These are phyloP conservation scores for human (Homo sapiens) DNA, from an alignment of 2,113 vertebrate species.

Conservation along the genomic window DNA sequence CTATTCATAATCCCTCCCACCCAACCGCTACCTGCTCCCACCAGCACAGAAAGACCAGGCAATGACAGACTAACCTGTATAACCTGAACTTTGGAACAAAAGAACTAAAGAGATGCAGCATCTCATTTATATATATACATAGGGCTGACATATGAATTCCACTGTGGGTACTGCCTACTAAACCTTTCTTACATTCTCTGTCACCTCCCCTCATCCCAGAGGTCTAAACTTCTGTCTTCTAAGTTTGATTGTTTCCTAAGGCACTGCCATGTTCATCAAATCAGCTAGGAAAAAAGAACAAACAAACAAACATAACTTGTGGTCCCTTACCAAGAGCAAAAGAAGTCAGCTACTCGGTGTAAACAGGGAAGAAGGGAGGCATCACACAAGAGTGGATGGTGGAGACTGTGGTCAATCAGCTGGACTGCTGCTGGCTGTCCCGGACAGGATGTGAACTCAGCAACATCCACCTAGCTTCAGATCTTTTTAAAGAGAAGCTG, in stretches of 20 bases:
- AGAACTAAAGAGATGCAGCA: background rate
- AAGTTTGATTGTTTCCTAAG: background rate
- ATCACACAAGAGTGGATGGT: fast-evolving
- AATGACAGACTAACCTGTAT: background rate
- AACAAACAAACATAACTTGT: background rate
- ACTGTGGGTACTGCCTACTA: background rate
- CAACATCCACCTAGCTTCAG: background rate
- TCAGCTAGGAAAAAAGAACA: background rate
- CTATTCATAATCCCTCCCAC: background rate
- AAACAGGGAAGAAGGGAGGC: background rate
- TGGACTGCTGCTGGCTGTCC: background rate
- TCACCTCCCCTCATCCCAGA: background rate
- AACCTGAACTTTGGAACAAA: background rate
- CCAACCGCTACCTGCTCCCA: background rate
- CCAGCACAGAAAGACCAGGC: background rate
- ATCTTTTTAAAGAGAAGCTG: background rate
- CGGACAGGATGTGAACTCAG: fast-evolving
- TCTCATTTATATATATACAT: fast-evolving
- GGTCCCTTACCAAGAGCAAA: background rate
- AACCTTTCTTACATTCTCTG: background rate
- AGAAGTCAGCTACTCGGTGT: too few relatives aligned
- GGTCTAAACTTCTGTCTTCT: background rate
- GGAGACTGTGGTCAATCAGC: background rate
- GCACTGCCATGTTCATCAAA: background rate
- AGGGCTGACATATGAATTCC: background rate